Percentiles rank a stretch among this genome's conserved stretches.
phyloP scores from a whole-genome alignment of 2,797 vertebrate species.

The Danio kyathit region DNA sequence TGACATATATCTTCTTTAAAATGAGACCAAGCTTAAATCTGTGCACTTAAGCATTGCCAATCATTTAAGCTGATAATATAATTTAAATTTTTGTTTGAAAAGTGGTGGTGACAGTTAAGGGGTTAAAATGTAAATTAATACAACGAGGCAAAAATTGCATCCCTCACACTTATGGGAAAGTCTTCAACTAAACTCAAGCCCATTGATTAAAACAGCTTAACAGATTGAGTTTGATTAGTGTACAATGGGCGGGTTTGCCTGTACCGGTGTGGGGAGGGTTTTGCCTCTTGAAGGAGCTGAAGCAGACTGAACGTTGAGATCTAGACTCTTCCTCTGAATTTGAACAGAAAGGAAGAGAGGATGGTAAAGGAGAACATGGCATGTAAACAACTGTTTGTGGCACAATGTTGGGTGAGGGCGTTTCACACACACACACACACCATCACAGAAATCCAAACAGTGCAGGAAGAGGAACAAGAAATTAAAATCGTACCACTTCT shows the following conservation, averaged over 20 bases:
- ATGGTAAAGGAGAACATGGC: conserved; percentile 62
- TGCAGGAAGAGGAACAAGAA: too few relatives aligned
- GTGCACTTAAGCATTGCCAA: too few relatives aligned
- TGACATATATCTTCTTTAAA: neutral
- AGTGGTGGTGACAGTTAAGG: too few relatives aligned
- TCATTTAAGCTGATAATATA: too few relatives aligned
- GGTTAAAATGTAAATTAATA: neutral
- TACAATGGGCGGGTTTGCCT: conserved; percentile 76
- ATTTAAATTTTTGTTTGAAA: too few relatives aligned
- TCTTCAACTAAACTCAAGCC: neutral
- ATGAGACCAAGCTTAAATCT: neutral
- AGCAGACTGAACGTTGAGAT: conserved; percentile 88
- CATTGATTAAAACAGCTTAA: conserved; percentile 16
- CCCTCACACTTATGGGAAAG: conserved; percentile 38
- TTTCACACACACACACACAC: neutral
- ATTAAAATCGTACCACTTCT: conserved; percentile 85
- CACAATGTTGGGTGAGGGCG: neutral
- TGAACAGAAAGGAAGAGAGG: conserved; percentile 70
- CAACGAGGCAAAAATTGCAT: conserved; percentile 45
- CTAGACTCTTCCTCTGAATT: conserved; percentile 95
- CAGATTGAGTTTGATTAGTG: neutral
- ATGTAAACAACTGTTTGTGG: conserved; percentile 10
- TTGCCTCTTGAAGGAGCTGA: conserved; percentile 94
- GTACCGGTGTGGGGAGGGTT: conserved; percentile 94
- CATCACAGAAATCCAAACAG: neutral